Percentiles rank a stretch among this genome's conserved stretches.
Conservation (phyloP, 64 coral and sea anemone species). For the Hydrozoanthus tunicans region DNA sequence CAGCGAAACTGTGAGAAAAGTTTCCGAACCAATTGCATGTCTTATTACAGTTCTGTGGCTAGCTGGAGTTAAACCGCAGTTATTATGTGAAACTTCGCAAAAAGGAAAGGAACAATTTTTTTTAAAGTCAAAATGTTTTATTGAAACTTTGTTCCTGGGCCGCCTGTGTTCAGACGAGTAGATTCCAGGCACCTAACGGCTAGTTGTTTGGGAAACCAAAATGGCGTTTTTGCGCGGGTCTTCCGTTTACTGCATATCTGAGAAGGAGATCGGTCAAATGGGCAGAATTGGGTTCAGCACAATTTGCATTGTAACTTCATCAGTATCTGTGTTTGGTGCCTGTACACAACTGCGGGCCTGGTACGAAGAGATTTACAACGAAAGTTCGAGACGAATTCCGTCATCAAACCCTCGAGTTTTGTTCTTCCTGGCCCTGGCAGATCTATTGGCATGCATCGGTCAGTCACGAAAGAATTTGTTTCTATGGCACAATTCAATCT, state of each 20-base stretch:
- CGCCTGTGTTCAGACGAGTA: neutral
- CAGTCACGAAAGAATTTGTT: neutral
- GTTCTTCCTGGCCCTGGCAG: slow-evolving; percentile 72
- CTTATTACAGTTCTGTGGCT: too few species aligned
- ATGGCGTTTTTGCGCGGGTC: slow-evolving; percentile 81
- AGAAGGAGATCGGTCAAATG: slow-evolving; percentile 32
- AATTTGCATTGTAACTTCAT: slow-evolving; percentile 75
- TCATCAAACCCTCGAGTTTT: slow-evolving; percentile 58
- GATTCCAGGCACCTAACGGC: neutral
- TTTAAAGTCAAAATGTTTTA: too few species aligned
- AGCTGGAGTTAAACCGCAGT: too few species aligned
- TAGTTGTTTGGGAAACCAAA: neutral
- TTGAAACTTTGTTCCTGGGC: too few species aligned
- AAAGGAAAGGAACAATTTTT: too few species aligned
- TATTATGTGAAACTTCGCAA: too few species aligned
- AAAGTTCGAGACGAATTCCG: slow-evolving; percentile 52
- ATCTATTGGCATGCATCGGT: slow-evolving; percentile 86
- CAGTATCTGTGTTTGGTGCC: slow-evolving; percentile 75
- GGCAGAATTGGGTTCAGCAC: slow-evolving; percentile 49
- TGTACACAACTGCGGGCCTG: slow-evolving; percentile 66
- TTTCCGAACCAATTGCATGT: too few species aligned
- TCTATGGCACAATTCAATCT: neutral
- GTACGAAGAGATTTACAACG: slow-evolving; percentile 19
- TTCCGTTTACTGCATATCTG: slow-evolving; percentile 72
- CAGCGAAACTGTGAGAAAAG: too few species aligned